Percentiles rank a stretch among this genome's conserved stretches.
These are phyloP conservation scores for Catagonus wagneri DNA, from an alignment of 2,113 vertebrate species.

Conservation along the genomic window DNA sequence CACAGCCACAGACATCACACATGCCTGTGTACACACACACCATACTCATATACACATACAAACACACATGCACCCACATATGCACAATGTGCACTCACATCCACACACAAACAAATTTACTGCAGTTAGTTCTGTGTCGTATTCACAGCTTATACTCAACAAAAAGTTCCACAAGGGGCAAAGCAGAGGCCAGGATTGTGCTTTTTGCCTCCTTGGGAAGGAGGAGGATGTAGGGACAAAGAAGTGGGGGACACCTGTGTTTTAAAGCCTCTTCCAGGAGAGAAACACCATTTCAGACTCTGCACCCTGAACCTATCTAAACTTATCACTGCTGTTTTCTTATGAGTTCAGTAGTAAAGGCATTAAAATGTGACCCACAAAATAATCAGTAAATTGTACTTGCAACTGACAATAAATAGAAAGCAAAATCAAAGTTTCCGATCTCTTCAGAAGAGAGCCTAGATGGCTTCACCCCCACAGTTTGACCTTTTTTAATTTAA, in stretches of 20 bases:
- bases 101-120: neutral
- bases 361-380: neutral
- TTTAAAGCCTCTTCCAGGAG: neutral
- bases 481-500: no score
- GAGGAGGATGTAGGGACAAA: no score
- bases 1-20: neutral
- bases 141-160: fast-evolving
- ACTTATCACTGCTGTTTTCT: neutral
- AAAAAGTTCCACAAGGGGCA: neutral
- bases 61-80: neutral
- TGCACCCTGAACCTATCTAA: fast-evolving
- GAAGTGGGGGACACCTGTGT: no score
- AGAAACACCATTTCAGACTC: no score
- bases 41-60: neutral
- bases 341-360: neutral
- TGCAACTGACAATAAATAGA: neutral
- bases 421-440: neutral
- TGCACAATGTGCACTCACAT: no score
- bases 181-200: fast-evolving
- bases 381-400: neutral
- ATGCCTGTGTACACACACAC: no score
- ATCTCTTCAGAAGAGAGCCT: neutral
- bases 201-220: neutral
- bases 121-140: fast-evolving
- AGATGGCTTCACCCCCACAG: fast-evolving